Percentiles rank a stretch among this genome's conserved stretches.
Conservation (phyloP, 2,113 vertebrate genomes). For the Laticauda colubrina region DNA sequence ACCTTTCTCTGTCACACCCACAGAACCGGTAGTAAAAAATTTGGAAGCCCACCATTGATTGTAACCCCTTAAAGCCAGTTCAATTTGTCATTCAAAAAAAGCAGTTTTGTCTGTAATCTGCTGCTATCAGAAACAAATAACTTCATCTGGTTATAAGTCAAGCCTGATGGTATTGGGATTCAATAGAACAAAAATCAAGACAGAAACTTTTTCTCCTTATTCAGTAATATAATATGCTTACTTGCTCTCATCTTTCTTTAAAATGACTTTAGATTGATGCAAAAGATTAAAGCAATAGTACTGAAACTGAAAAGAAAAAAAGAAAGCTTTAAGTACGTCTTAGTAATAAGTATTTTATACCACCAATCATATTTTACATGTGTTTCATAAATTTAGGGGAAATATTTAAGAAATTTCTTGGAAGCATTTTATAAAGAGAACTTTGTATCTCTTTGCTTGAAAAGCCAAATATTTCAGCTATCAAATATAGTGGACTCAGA, state of each 20-base stretch:
- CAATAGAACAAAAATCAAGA: background rate
- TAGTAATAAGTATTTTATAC: background rate
- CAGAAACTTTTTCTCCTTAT: background rate
- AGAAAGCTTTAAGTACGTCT: background rate
- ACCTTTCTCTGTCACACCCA: no score
- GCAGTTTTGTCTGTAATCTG: background rate
- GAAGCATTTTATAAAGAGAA: constrained; percentile 18
- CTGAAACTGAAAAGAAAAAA: background rate
- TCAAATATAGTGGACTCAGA: background rate
- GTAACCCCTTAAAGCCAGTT: no score
- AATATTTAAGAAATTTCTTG: constrained; percentile 36
- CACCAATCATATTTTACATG: background rate
- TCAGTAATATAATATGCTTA: background rate
- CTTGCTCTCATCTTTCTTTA: background rate
- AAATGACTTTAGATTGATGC: background rate
- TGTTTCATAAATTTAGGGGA: constrained; percentile 22
- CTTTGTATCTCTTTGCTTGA: constrained; percentile 16
- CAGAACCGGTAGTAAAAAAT: no score
- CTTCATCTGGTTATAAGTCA: background rate
- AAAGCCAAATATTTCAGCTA: constrained; percentile 29
- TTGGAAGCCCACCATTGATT: no score
- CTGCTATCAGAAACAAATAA: background rate
- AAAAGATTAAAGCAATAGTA: background rate
- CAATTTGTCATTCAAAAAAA: background rate
- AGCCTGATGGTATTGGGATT: background rate